These are phyloP conservation scores for Mugil cephalus DNA, from an alignment of 2,113 vertebrate genomes.

Conservation along the genomic window DNA sequence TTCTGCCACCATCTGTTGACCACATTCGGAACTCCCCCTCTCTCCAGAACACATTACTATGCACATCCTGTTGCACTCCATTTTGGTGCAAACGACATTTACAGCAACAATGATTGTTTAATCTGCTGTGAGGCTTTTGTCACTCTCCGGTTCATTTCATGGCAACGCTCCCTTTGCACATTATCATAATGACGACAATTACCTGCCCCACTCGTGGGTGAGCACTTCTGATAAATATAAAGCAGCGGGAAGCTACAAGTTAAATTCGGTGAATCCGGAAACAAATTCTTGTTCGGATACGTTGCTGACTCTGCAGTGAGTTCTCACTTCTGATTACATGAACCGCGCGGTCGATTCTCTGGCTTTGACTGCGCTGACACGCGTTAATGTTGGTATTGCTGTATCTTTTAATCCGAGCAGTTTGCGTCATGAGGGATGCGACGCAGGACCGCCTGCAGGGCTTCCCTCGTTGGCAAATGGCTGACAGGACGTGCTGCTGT, in stretches of 20 bases:
- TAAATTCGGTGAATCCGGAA: conserved; percentile 13
- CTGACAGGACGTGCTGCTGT: conserved; percentile 29
- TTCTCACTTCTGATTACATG: conserved; percentile 2
- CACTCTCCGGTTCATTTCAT: conserved; percentile 17
- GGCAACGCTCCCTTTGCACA: not conserved
- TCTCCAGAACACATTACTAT: conserved; percentile 16
- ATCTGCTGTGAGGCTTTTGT: conserved; percentile 13
- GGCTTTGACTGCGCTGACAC: conserved; percentile 42
- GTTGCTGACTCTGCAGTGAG: not conserved
- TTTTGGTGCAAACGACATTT: conserved; percentile 27
- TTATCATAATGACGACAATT: conserved; percentile 10
- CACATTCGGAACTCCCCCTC: conserved; percentile 52
- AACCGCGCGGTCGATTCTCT: conserved; percentile 39
- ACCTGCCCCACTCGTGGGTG: not conserved
- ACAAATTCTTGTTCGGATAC: conserved; percentile 1
- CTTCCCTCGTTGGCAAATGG: conserved; percentile 61
- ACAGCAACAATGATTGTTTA: conserved; percentile 19
- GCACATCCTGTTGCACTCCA: conserved; percentile 38
- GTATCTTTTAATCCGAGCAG: conserved; percentile 34
- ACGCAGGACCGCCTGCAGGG: conserved; percentile 42
- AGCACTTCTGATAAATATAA: conserved; percentile 18
- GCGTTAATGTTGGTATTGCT: conserved; percentile 47
- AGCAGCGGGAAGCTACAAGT: conserved; percentile 18
- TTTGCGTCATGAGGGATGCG: conserved; percentile 27
- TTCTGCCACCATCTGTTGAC: conserved; percentile 79